Evolutionary conservation across 1,140 invertebrate genomes (phyloP), one percentile per base, ranked within the genome.

Genomic region (Eumeta japonica): DNA sequence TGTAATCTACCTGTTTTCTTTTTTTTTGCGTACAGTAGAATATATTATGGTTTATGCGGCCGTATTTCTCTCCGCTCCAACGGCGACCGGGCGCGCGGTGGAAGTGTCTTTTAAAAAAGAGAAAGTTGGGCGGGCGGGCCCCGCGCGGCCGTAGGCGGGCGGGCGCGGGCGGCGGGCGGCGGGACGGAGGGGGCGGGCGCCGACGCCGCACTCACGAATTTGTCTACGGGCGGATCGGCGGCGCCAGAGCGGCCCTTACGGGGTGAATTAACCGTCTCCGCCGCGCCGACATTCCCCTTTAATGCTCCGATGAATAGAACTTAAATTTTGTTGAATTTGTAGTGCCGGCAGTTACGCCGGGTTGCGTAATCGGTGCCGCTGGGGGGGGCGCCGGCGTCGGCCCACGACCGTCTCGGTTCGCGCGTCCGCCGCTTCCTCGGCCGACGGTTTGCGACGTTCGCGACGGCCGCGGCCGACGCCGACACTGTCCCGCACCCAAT

Each of bases 321-420:
- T 74, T 70, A 74, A 74, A 71, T 70, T 70, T 70, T 63, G 59
- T 64, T 55, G 62, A 74, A 70, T 67, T 74, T 68, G 62, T 53
- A 67, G 55, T 38, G 52, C 52, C 53, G 48, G 62, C 61, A 17
- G 33, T 14, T 17, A 62, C 61, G 59, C 58, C 52, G 50, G 48
- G 63, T 68, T 66, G 58, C 61, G 57, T 50, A 64, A 70, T 66
- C 54, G 28, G 28, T 54, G n/a, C n/a, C n/a, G n/a, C n/a, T n/a
- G n/a, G n/a, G n/a, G n/a, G n/a, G n/a, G n/a, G n/a, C n/a, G n/a
- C n/a, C n/a, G n/a, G n/a, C n/a, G n/a, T n/a, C n/a, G n/a, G n/a
- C n/a, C n/a, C n/a, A n/a, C n/a, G n/a, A n/a, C n/a, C n/a, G n/a
- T n/a, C n/a, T n/a, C n/a, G n/a, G n/a, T n/a, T n/a, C n/a, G n/a